A percentile compares a stretch with the other conserved stretches of the same genome.
phyloP scores from a whole-genome alignment of 2,888 invertebrate genomes.

The Escarpia spicata region DNA sequence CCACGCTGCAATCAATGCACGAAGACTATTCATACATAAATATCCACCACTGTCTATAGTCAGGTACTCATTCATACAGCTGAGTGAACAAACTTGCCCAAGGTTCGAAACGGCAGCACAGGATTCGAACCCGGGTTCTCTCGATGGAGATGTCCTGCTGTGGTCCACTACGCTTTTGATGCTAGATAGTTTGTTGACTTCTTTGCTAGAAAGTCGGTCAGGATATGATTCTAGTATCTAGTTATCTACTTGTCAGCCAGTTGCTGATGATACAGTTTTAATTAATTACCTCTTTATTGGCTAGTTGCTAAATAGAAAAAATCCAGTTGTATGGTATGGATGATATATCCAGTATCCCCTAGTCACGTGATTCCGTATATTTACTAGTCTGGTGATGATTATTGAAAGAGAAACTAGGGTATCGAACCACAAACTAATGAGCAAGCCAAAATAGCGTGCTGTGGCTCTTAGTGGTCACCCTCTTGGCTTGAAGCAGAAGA shows the following conservation, averaged over 20 bases:
- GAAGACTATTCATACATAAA: no score
- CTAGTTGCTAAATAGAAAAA: background rate
- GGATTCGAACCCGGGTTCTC: no score
- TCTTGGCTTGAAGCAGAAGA: background rate
- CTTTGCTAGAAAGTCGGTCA: background rate
- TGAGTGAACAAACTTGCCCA: no score
- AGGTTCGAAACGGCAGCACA: no score
- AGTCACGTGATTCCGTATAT: background rate
- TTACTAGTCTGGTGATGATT: background rate
- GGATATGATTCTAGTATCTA: background rate
- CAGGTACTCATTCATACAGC: no score
- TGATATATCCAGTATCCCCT: background rate
- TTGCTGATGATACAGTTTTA: background rate
- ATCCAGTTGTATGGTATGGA: background rate
- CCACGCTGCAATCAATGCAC: no score
- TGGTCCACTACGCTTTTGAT: background rate
- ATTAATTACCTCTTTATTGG: background rate
- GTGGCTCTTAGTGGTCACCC: background rate
- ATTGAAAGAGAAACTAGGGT: background rate
- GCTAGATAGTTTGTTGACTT: background rate
- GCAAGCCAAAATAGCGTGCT: background rate
- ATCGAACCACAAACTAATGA: background rate
- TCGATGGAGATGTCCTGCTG: no score
- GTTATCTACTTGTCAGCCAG: background rate
- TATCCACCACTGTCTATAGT: no score